Evolutionary conservation across 2,113 vertebrate species (phyloP), one percentile per base, ranked within the genome.

Genomic region (Leuciscus idus): DNA sequence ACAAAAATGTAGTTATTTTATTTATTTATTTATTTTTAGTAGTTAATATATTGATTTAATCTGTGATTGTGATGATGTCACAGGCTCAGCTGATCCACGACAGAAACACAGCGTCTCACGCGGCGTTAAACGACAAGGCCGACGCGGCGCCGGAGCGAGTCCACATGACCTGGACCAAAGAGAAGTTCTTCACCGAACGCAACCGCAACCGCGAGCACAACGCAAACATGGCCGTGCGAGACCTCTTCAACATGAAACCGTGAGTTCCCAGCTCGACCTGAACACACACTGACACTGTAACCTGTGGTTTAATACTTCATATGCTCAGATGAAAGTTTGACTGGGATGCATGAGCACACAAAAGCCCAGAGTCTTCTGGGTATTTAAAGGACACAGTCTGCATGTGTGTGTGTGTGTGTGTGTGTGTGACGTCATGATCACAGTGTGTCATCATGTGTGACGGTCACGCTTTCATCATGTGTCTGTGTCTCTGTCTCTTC

Each of bases 121-220:
- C 94, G 0, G 23, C 94, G 0, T 79, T 92, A 1, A 94, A 93
- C 0, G 93, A 94, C 83, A 95, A 94, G 84, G 86, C 93, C 0
- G 88, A 95, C 12, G 68, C 90, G 7, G 81, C 88, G 0, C 95
- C 96, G 0, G 97, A 98, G 19, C 95, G 93, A 57, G 96, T 98
- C 62, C 97, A 99, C 57, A 99, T 99, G 98, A 99, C 98, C 36
- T 99, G 98, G 98, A 99, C 98, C 11, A 98, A 98, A 93, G 98
- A 99, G 85, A 99, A 97, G 89, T 92, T 98, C 73, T 91, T 94
- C 4, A 90, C 93, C 0, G 98, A 99, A 90, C 97, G 96, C 28
- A 92, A 94, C 85, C 97, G 95, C 74, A 95, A 85, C 91, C 96
- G 95, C 81, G 97, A 98, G 48, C 85, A 90, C 21, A 85, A 87